Conservation (phyloP, 1,140 invertebrate genomes). For the Euborellia annulipes region DNA sequence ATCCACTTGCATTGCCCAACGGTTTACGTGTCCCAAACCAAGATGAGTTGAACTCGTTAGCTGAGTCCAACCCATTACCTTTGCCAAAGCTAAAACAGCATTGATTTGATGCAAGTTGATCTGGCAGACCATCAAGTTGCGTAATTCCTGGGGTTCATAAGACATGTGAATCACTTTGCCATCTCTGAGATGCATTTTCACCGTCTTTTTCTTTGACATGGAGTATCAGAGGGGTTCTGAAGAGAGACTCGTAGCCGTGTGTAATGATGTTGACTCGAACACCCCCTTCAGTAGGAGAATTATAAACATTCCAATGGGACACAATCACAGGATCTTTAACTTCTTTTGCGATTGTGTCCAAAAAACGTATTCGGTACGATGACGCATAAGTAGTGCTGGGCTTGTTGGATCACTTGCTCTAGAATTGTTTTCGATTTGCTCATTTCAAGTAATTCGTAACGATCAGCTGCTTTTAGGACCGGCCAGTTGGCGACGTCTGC, state of each 20-base stretch:
- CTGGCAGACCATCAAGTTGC: conserved; percentile 88
- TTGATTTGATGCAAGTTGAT: conserved; percentile 56
- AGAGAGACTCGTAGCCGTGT: conserved; percentile 69
- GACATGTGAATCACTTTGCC: conserved; percentile 82
- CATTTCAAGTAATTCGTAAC: conserved; percentile 75
- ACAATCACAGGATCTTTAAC: conserved; percentile 87
- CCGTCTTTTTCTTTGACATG: conserved; percentile 85
- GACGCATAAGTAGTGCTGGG: conserved; percentile 83
- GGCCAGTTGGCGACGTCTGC: conserved; percentile 72
- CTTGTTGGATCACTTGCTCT: conserved; percentile 93
- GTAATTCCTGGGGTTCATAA: conserved; percentile 83
- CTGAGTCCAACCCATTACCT: conserved; percentile 87
- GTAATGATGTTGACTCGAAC: conserved; percentile 89
- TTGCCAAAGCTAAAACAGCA: conserved; percentile 70
- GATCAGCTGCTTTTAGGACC: conserved; percentile 77
- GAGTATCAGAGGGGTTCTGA: conserved; percentile 70
- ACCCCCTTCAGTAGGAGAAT: conserved; percentile 80
- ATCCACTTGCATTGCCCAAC: conserved; percentile 74
- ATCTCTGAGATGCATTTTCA: conserved; percentile 83
- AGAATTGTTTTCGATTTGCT: conserved; percentile 65
- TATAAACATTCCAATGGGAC: conserved; percentile 88
- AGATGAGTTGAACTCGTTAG: conserved; percentile 71
- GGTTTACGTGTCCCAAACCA: conserved; percentile 74
- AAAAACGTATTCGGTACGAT: conserved; percentile 77
- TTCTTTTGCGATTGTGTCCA: conserved; percentile 86